Conservation (phyloP, 1,140 invertebrate genomes). For the Dermatophagoides farinae region DNA sequence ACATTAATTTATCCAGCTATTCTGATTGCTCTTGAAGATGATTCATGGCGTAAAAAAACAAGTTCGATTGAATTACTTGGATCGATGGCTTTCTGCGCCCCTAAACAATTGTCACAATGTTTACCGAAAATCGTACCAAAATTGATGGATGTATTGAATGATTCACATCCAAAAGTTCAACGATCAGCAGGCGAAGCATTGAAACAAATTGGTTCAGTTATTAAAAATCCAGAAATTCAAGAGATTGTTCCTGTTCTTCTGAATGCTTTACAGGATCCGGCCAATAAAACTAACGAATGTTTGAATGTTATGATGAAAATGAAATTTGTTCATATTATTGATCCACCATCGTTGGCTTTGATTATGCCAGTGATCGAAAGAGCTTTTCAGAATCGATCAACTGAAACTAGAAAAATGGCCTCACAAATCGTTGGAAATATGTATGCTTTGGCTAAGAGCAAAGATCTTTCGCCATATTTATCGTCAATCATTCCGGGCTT, state of each 20-base stretch:
- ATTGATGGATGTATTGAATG: conserved; percentile 83
- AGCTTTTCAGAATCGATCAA: conserved; percentile 87
- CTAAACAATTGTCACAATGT: conserved; percentile 91
- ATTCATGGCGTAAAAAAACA: conserved; percentile 96
- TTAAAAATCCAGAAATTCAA: conserved; percentile 95
- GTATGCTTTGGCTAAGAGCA: conserved; percentile 96
- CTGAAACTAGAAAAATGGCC: conserved; percentile 94
- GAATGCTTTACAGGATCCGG: conserved; percentile 85
- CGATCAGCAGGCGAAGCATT: conserved; percentile 83
- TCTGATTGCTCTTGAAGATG: conserved; percentile 77
- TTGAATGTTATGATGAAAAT: conserved; percentile 81
- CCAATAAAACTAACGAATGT: conserved; percentile 76
- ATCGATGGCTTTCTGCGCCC: conserved; percentile 93
- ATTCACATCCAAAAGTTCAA: conserved; percentile 96
- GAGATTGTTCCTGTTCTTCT: conserved; percentile 77
- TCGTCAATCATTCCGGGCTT: conserved; percentile 88
- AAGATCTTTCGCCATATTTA: conserved; percentile 88
- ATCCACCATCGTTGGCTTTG: conserved; percentile 87
- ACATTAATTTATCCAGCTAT: conserved; percentile 80
- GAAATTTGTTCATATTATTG: conserved; percentile 97
- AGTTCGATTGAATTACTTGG: conserved; percentile 88
- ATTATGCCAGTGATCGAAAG: conserved; percentile 98
- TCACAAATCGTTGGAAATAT: conserved; percentile 97
- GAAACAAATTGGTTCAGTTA: conserved; percentile 89
- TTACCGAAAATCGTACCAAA: conserved; percentile 96